Base-by-base conservation (phyloP, 2,888 invertebrate species). In the Panzeria rudis region DNA sequence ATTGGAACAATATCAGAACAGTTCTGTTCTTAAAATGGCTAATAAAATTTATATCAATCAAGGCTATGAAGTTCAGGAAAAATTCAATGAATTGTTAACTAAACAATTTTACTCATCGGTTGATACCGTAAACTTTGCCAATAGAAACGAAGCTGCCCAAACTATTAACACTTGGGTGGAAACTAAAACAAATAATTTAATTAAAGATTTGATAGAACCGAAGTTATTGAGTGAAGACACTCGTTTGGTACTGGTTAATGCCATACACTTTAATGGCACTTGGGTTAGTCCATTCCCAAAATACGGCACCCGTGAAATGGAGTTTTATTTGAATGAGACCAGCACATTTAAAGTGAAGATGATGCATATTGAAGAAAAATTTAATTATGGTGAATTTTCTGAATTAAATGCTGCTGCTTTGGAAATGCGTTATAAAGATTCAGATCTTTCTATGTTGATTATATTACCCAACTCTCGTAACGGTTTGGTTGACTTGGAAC, bases 151-250 rank as follows among this genome's bases (percentile, higher is more conserved):
- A 68, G 94, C 95, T 6, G 94, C 94, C 0, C 88, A 91, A 0
- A 91, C 89, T 0, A 97, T 99, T 61, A 99, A 98, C 90, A 87
- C 91, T 47, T 98, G 98, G 97, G 97, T 95, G 72, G 95, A 95
- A 89, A 91, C 94, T 8, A 94, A 96, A 89, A 98, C 98, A 0
- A 95, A 96, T 73, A 92, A 96, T n/a, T 96, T 96, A 89, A 98
- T 99, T 86, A 95, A 95, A 88, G 93, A 97, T 88, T 93, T 98
- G 4, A 93, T 98, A 61, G 5, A 17, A 8, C 25, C 54, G 25
- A 15, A 5, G 13, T 93, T 93, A 89, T 88, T 97, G 7, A 88
- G 92, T 89, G 25, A 75, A 0, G 86, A 92, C 0, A 96, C 96
- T 1, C 93, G 95, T 38, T 90, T 97, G 85, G 95, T 97, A n/a